phyloP scores from a whole-genome alignment of 2,797 vertebrate species.

The Galaxias olidus region DNA sequence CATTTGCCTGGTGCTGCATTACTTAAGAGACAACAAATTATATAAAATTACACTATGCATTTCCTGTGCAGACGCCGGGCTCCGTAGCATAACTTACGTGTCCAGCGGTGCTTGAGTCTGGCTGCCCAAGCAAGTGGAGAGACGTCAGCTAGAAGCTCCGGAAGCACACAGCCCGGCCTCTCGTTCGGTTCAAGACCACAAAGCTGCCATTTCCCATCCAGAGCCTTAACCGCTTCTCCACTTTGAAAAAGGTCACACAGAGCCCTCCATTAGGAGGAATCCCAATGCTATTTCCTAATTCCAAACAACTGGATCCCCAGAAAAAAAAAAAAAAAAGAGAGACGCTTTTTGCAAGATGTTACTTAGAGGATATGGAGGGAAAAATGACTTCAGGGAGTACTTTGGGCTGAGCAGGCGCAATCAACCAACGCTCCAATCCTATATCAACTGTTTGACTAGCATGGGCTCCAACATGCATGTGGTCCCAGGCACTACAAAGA shows the following conservation, averaged over 20 bases:
- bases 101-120: conserved; percentile 33
- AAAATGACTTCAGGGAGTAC: conserved; percentile 55
- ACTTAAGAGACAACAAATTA: conserved; percentile 39
- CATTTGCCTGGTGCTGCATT: conserved; percentile 25
- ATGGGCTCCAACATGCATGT: conserved; percentile 27
- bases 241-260: conserved; percentile 49
- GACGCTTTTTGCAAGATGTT: conserved; percentile 51
- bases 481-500: conserved; percentile 39
- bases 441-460: conserved; percentile 38
- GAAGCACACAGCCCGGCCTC: conserved; percentile 38
- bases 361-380: conserved; percentile 48
- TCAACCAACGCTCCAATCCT: conserved; percentile 54
- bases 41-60: conserved; percentile 41
- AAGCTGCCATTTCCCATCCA: conserved; percentile 44
- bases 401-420: conserved; percentile 46
- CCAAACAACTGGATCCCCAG: conserved; percentile 38
- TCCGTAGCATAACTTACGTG: conserved; percentile 39
- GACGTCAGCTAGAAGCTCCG: conserved; percentile 30
- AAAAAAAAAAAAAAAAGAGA: conserved; percentile 22
- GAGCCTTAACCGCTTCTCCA: conserved; percentile 49
- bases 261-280: conserved; percentile 39
- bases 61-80: conserved; percentile 39
- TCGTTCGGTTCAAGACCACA: conserved; percentile 43
- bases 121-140: conserved; percentile 28
- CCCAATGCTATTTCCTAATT: conserved; percentile 44